Evolutionary conservation across 92 coral and sea anemone genomes (phyloP).

Genomic region (Pocillopora grandis): DNA sequence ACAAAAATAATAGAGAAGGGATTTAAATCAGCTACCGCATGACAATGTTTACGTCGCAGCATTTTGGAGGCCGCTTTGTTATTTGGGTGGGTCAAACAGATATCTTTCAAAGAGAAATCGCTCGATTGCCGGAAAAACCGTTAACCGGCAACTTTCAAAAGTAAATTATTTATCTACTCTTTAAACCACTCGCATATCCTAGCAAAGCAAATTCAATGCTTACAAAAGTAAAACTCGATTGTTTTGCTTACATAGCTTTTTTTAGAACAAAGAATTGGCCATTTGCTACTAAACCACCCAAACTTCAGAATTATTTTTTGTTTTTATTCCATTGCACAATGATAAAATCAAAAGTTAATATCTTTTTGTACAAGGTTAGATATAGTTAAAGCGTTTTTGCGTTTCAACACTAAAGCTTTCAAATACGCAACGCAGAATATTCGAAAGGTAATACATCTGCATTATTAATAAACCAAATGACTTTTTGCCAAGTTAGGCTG

Average conservation of each 20-base stretch:
- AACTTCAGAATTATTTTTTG: not conserved
- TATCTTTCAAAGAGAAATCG: no score
- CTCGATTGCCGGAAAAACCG: not conserved
- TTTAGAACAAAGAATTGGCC: conserved; percentile 1
- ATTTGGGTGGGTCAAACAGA: conserved; percentile 4
- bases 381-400: conserved; percentile 8
- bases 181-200: not conserved
- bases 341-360: not conserved
- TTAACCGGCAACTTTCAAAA: no score
- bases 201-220: not conserved
- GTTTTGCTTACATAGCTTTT: conserved; percentile 8
- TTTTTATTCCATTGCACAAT: not conserved
- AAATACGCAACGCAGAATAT: conserved; percentile 14
- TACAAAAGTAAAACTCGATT: not conserved
- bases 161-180: not conserved
- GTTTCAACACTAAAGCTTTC: not conserved
- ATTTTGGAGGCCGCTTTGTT: conserved; percentile 9
- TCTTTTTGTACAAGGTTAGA: not conserved
- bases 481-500: not conserved
- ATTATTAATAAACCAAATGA: conserved; percentile 1
- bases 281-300: not conserved
- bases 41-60: not conserved
- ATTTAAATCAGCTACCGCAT: not conserved
- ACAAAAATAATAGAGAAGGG: not conserved
- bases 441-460: not conserved